Conservation (phyloP, 2,888 invertebrate species). For the Galerucella nymphaeae region DNA sequence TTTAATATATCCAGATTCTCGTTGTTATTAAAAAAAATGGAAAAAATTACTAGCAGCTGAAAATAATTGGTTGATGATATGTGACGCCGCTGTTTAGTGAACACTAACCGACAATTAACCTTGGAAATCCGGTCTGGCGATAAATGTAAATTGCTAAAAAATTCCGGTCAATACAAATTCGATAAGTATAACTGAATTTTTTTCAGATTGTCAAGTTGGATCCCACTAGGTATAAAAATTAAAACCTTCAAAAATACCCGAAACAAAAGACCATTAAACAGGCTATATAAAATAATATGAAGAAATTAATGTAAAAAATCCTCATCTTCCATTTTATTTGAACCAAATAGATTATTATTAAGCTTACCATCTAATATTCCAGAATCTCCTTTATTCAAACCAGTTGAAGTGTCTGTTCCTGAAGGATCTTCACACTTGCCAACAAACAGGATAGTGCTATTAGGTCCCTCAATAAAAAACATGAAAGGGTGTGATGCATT, state of each 20-base stretch:
- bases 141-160: background rate
- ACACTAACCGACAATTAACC: slow-evolving; percentile 45
- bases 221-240: no score
- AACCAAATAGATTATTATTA: no score
- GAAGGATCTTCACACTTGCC: slow-evolving; percentile 78
- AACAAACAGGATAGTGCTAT: slow-evolving; percentile 79
- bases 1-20: no score
- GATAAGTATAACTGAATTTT: no score
- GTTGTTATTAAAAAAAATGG: no score
- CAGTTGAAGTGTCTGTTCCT: slow-evolving; percentile 45
- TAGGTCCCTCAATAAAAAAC: slow-evolving; percentile 83
- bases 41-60: background rate
- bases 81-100: slow-evolving; percentile 23
- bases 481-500: slow-evolving; percentile 80
- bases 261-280: no score
- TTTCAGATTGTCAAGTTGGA: no score
- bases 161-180: background rate
- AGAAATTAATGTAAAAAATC: no score
- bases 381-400: slow-evolving; percentile 19
- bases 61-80: background rate
- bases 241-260: no score
- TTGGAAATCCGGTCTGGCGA: slow-evolving; percentile 49
- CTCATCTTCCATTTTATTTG: no score
- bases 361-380: slow-evolving; percentile 4
- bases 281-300: no score